phyloP scores from a whole-genome alignment of 2,888 invertebrate species.

The Acanthacorydalis orientalis region DNA sequence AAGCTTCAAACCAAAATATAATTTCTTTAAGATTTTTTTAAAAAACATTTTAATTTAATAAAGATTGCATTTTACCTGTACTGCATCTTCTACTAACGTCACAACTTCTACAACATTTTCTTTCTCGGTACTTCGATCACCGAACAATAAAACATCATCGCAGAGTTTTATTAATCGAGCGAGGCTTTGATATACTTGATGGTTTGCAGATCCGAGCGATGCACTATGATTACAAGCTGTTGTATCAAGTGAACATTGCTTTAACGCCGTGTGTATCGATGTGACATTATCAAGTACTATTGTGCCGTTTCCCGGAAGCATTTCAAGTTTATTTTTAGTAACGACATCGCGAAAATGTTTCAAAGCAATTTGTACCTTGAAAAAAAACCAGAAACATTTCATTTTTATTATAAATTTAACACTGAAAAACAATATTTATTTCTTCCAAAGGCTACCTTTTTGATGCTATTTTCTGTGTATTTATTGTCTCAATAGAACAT shows the following conservation, averaged over 20 bases:
- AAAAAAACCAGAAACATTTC: too few relatives aligned
- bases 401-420: too few relatives aligned
- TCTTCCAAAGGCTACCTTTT: too few relatives aligned
- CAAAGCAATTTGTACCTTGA: slow-evolving; percentile 53
- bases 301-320: slow-evolving; percentile 85
- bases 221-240: slow-evolving; percentile 29
- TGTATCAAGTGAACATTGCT: slow-evolving; percentile 16
- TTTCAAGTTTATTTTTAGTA: slow-evolving; percentile 78
- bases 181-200: slow-evolving; percentile 71
- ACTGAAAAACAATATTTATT: too few relatives aligned
- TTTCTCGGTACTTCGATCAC: slow-evolving; percentile 46
- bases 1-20: too few relatives aligned
- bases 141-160: slow-evolving; percentile 69
- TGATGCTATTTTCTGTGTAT: too few relatives aligned
- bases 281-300: slow-evolving; percentile 86
- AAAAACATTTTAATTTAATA: slow-evolving; percentile 1
- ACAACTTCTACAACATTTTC: slow-evolving; percentile 52
- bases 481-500: too few relatives aligned
- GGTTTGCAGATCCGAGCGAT: slow-evolving; percentile 59
- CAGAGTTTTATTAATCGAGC: slow-evolving; percentile 78
- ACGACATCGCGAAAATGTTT: slow-evolving; percentile 88
- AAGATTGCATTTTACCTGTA: slow-evolving; percentile 31
- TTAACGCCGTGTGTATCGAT: slow-evolving; percentile 50
- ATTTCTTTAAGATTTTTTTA: neutral
- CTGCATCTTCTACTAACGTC: slow-evolving; percentile 52